Percentiles rank a stretch among this genome's conserved stretches.
These are phyloP conservation scores for Ochotona curzoniae DNA, from an alignment of 2,113 vertebrate genomes.

Conservation along the genomic window DNA sequence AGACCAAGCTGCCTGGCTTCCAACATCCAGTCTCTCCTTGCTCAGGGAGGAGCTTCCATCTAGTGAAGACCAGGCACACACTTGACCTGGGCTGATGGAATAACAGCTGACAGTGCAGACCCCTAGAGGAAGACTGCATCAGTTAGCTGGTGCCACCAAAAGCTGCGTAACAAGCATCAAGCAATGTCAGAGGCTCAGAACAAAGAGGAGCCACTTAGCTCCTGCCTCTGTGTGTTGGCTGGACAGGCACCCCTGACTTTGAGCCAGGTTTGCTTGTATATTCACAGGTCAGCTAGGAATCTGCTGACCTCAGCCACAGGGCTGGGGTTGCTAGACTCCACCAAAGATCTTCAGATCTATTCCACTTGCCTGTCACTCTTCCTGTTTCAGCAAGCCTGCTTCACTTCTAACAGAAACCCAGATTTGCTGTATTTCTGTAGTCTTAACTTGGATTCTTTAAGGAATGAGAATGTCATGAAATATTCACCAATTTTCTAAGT, in stretches of 20 bases:
- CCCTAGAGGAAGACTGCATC: background rate
- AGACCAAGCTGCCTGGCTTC: background rate
- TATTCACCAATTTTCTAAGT: background rate
- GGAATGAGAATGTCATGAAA: background rate
- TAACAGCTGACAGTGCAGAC: background rate
- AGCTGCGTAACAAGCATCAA: constrained; percentile 46
- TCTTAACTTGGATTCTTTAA: constrained; percentile 7
- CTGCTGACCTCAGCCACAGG: background rate
- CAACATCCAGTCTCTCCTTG: background rate
- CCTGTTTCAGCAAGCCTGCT: background rate
- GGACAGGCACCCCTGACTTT: background rate
- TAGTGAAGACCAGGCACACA: background rate
- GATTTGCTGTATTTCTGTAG: background rate
- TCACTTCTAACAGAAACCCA: background rate
- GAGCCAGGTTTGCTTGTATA: background rate
- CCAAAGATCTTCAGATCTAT: background rate
- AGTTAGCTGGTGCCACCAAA: background rate
- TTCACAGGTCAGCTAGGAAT: background rate
- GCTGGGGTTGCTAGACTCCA: background rate
- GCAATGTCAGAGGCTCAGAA: background rate
- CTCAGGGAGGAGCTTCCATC: background rate
- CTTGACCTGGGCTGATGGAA: background rate
- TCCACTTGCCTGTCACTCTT: background rate
- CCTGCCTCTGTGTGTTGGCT: background rate
- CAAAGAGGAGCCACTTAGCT: background rate